Percentiles rank a stretch among this genome's conserved stretches.
phyloP scores from a whole-genome alignment of 2,113 vertebrate species.

The Nothoprocta pentlandii region DNA sequence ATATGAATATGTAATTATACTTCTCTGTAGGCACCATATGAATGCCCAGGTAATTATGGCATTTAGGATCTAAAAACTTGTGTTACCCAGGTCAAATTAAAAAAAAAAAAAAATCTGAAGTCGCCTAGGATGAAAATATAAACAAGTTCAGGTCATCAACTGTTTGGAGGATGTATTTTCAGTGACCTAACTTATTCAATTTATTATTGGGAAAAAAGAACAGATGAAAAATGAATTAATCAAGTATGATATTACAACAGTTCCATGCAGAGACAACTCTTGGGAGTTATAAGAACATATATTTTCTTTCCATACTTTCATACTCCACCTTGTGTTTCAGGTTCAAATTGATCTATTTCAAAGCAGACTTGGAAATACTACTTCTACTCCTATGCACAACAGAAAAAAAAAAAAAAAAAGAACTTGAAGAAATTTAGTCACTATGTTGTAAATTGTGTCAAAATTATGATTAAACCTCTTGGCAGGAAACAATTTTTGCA shows the following conservation, averaged over 20 bases:
- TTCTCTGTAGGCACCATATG: slow-evolving; percentile 3
- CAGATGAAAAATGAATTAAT: background rate
- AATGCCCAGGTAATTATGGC: slow-evolving; percentile 20
- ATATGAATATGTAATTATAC: slow-evolving; percentile 61
- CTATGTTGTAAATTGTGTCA: background rate
- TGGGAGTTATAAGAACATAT: background rate
- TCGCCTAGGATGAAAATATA: background rate
- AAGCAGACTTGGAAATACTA: background rate
- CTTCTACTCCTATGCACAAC: background rate
- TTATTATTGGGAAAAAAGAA: background rate
- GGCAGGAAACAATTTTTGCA: background rate
- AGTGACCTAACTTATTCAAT: background rate
- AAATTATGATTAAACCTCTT: background rate
- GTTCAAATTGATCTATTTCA: background rate
- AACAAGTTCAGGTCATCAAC: background rate
- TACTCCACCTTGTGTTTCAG: background rate
- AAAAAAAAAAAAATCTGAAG: background rate
- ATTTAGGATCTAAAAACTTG: background rate
- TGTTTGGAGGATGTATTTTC: background rate
- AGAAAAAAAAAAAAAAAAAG: background rate
- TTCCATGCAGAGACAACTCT: background rate
- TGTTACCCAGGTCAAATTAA: background rate
- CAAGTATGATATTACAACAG: background rate
- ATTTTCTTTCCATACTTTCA: background rate
- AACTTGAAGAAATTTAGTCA: background rate